Evolutionary conservation across 2,888 invertebrate species (phyloP).

Genomic region (Rhamnusium bicolor): DNA sequence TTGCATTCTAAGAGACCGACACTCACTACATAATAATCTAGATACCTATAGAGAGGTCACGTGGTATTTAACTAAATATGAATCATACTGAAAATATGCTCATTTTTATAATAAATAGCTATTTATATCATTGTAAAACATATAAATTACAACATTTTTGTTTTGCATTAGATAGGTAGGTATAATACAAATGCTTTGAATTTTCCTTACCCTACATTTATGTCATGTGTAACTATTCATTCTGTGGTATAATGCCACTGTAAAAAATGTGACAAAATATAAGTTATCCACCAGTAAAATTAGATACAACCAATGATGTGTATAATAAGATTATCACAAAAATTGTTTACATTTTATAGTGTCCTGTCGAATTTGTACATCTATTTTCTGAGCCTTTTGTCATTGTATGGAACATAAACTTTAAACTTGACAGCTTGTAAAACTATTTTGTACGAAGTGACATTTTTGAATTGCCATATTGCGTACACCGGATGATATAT

Average conservation of each 20-base stretch:
- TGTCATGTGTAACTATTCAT: background rate
- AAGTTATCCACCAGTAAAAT: background rate
- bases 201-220: background rate
- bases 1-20: slow-evolving; percentile 34
- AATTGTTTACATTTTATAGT: too few species aligned
- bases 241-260: background rate
- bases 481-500: too few species aligned
- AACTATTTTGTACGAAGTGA: too few species aligned
- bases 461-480: too few species aligned
- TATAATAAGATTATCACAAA: too few species aligned
- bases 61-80: slow-evolving; percentile 19
- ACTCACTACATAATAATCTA: slow-evolving; percentile 31
- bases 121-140: background rate
- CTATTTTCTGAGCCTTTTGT: too few species aligned
- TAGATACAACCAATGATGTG: background rate
- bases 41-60: slow-evolving; percentile 26
- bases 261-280: background rate
- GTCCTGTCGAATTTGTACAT: too few species aligned
- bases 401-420: too few species aligned
- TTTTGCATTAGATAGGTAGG: background rate
- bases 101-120: background rate
- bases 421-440: too few species aligned
- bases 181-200: background rate
- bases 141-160: background rate
- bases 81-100: slow-evolving; percentile 10